Evolutionary conservation across 2,797 vertebrate genomes (phyloP).

Genomic region (Sebastes baramenuke): DNA sequence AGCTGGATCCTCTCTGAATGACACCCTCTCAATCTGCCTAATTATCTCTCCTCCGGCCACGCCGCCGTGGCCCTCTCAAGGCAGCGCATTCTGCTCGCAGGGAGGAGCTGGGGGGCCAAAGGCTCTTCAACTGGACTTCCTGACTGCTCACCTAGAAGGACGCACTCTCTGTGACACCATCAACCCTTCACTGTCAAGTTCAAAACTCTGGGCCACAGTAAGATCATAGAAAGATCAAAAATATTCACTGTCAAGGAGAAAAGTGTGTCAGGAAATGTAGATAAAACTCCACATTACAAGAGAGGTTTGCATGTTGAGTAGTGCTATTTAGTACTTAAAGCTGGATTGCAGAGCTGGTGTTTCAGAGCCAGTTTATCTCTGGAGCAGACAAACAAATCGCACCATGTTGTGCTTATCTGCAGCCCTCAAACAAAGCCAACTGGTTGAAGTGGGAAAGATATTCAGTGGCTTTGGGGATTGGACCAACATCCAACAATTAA

Average conservation of each 20-base stretch:
- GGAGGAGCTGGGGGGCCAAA: slow-evolving; percentile 61
- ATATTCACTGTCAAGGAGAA: neutral
- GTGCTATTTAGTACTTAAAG: neutral
- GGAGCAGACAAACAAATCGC: neutral
- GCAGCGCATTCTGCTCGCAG: slow-evolving; percentile 55
- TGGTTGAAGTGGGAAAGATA: neutral
- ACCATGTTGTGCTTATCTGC: neutral
- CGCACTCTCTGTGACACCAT: slow-evolving; percentile 36
- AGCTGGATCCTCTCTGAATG: slow-evolving; percentile 86
- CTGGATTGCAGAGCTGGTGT: neutral
- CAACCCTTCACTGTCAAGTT: slow-evolving; percentile 76
- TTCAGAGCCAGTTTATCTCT: neutral
- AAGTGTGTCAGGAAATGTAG: neutral
- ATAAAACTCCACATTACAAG: neutral
- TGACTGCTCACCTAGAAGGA: slow-evolving; percentile 75
- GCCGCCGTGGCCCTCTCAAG: slow-evolving; percentile 59
- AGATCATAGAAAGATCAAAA: neutral
- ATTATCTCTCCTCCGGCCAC: slow-evolving; percentile 82
- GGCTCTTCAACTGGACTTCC: slow-evolving; percentile 74
- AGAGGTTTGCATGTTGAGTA: neutral
- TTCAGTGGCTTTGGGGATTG: neutral
- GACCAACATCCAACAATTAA: neutral
- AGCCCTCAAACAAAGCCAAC: neutral
- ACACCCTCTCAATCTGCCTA: slow-evolving; percentile 87
- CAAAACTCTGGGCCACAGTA: slow-evolving; percentile 35